Evolutionary conservation across 2,113 vertebrate species (phyloP), one percentile per base, ranked within the genome.

Genomic region (Gymnocephalus cernua): DNA sequence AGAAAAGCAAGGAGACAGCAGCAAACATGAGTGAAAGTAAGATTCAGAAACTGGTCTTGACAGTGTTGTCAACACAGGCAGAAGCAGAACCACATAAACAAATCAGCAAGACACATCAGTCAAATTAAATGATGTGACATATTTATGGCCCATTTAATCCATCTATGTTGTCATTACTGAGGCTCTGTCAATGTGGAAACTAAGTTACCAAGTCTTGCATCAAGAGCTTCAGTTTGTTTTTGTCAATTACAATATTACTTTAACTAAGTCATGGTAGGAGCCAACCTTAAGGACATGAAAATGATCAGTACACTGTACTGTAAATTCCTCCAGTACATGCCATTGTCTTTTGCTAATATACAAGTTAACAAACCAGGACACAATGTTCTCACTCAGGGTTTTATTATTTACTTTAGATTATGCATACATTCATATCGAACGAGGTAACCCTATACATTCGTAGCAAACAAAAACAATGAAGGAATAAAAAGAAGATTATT

Each of bases 401-500:
- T 75, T 50, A 63, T 50, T 66, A 76, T 83, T 71, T 51, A 74
- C 27, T 58, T 74, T 35, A 78, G 21, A 79, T 47, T 65, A 3
- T 73, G 54, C 41, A 82, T 57, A 79, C 47, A 88, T 47, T 62
- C 27, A 77, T 53, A 47, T 10, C n/a, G 63, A 67, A 71, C 9
- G 14, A 23, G 15, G 11, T 14, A 50, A 64, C 16, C 6, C 14
- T 73, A 50, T 25, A 86, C 2, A 82, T 65, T 53, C 19, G 66
- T 47, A 51, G 48, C 61, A 79, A 83, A 74, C 75, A 84, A 65
- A 32, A 77, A 84, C n/a, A 87, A 88, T 7, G 12, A 29, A 70
- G 59, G 38, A 82, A 78, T 84, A 87, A 25, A 87, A 68, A 85
- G 48, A 80, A 29, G n/a, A n/a, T n/a, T n/a, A n/a, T n/a, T n/a